Evolutionary conservation across 30 jellyfish, hydroid and myxozoan genomes (phyloP).

Genomic region (Aurelia aurita complex sp. Pacific): DNA sequence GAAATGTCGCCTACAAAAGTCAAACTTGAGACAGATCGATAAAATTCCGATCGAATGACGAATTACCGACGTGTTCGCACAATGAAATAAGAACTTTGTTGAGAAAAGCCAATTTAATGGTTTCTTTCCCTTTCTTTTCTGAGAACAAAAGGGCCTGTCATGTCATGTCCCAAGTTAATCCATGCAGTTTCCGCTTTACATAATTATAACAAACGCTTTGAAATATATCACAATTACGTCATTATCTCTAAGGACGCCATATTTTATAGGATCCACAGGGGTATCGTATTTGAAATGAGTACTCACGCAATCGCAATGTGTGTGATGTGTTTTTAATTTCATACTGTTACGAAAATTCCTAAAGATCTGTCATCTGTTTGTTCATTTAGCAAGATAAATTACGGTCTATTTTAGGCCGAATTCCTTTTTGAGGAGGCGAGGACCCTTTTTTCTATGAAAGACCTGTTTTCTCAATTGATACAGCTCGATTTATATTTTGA

Average conservation of each 20-base stretch:
- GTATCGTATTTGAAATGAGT: too few relatives aligned
- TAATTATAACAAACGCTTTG: constrained; percentile 1
- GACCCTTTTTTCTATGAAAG: too few relatives aligned
- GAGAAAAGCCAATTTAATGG: constrained; percentile 12
- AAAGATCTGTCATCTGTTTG: too few relatives aligned
- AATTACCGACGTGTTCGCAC: not conserved
- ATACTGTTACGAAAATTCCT: too few relatives aligned
- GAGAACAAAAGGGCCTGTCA: not conserved
- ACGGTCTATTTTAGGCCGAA: too few relatives aligned
- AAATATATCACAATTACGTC: not conserved
- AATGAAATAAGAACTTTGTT: not conserved
- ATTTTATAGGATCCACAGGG: too few relatives aligned
- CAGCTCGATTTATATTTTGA: too few relatives aligned
- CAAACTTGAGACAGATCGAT: not conserved
- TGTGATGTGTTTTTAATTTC: too few relatives aligned
- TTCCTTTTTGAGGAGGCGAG: too few relatives aligned
- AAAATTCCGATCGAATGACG: constrained; percentile 4
- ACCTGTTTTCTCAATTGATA: too few relatives aligned
- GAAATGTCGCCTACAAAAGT: not conserved
- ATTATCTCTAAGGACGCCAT: not conserved
- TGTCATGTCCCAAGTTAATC: constrained; percentile 3
- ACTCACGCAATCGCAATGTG: too few relatives aligned
- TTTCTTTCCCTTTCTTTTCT: constrained; percentile 14
- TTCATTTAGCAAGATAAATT: too few relatives aligned
- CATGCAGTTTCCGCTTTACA: constrained; percentile 33